Evolutionary conservation across 2,113 vertebrate genomes (phyloP), one percentile per base, ranked within the genome.

Genomic region (Festucalex cinctus): DNA sequence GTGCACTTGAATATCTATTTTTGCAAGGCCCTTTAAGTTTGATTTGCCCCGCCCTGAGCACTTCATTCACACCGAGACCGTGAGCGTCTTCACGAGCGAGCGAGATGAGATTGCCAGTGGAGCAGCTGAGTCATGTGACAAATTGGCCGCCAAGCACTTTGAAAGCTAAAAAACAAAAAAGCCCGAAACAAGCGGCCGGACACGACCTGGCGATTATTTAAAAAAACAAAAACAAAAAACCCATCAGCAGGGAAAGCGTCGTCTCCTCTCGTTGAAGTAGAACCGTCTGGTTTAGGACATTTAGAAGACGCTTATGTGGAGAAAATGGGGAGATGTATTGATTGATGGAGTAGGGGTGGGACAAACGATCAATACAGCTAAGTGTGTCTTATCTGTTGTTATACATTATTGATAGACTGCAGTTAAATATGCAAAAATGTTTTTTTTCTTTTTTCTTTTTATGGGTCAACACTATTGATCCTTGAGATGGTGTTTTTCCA

Each of bases 241-340:
- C n/a, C 78, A 79, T 77, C 73, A 20, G 24, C 51, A 66, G 2
- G 7, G 79, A 66, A 48, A 56, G 70, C 59, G 9, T 37, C 68
- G 76, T 58, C 68, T 74, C 54, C 58, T 77, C 51, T 51, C 72
- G 41, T 57, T 67, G 44, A 17, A 66, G 51, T 3, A 19, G 49
- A 72, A 56, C 22, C 20, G 6, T 20, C 68, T 53, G 63, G 3
- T 44, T 70, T 68, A n/a, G 41, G 54, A 43, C 62, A 22, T 72
- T 76, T 65, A 66, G 59, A 70, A 28, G 48, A 67, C 49, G 48
- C 61, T 28, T 56, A 35, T 26, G 37, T 28, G 65, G 65, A 66
- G 74, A 73, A 78, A 75, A 68, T 22, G 60, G 44, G 61, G 53
- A 54, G 57, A 54, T 67, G 39, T 81, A 78, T 80, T 66, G 81